Base-by-base conservation (phyloP, 2,888 invertebrate genomes). In the Plebejus anna region DNA sequence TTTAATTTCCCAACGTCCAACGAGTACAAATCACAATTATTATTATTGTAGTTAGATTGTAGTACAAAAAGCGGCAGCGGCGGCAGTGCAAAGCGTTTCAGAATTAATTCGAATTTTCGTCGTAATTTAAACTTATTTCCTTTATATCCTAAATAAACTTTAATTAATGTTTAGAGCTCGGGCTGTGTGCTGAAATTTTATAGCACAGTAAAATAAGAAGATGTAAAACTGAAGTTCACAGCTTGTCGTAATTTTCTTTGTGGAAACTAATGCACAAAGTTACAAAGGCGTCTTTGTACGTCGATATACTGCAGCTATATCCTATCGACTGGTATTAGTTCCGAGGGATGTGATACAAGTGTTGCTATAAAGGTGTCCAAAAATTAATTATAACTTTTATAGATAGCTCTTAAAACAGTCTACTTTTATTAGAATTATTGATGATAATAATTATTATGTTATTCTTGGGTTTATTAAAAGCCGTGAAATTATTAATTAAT, bases 221-320 rank as follows among this genome's bases (percentile, higher is more conserved):
- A 66, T 66, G 32, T 66, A 32, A 66, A 66, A 66, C 1, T 66
- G 32, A 66, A 66, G 32, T 66, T 66, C 16, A 66, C 32, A 66
- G 66, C 32, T 36, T 32, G 66, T 66, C 66, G 66, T 66, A 66
- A 66, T 66, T 66, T 66, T 66, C 66, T 66, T 66, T 66, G 66
- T 32, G 55, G 55, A 66, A 32, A 32, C 11, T 32, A 66, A 66
- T 66, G 66, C 66, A 66, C 32, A 66, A 66, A 66, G 32, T 66
- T 36, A 66, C 66, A 66, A 66, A 66, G 66, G 66, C 13, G 61
- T 28, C 61, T 66, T 66, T 66, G 66, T 66, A 16, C 32, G 32
- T 28, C 66, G 66, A 66, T 36, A 66, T 36, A 16, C 61, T 66
- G 11, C 4, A 32, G 28, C 9, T 28, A 59, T 7, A 22, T 28